A percentile compares a stretch with the other conserved stretches of the same genome.
Conservation (phyloP, 1,140 invertebrate genomes). For the Acromyrmex charruanus region DNA sequence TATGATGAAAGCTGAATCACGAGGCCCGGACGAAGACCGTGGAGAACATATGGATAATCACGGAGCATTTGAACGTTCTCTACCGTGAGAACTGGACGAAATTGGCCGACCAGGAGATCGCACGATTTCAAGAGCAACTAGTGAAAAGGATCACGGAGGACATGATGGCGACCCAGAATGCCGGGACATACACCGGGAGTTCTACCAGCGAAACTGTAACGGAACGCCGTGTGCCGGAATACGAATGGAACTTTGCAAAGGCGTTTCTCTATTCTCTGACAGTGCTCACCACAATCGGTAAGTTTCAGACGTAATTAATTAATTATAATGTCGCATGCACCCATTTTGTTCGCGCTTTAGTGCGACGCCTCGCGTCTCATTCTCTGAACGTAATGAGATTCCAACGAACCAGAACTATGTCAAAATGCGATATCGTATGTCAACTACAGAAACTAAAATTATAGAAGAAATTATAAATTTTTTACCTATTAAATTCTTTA, state of each 20-base stretch:
- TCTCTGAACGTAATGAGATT: slow-evolving; percentile 33
- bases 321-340: slow-evolving; percentile 25
- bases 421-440: background rate
- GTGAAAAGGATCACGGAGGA: slow-evolving; percentile 93
- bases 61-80: slow-evolving; percentile 96
- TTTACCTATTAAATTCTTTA: background rate
- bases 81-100: slow-evolving; percentile 98
- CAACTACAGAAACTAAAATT: background rate
- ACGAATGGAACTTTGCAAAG: slow-evolving; percentile 97
- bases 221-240: slow-evolving; percentile 84
- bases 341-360: background rate
- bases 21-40: slow-evolving; percentile 92
- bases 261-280: slow-evolving; percentile 98
- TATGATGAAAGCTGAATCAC: slow-evolving; percentile 83
- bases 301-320: slow-evolving; percentile 84
- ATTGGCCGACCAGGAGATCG: slow-evolving; percentile 94
- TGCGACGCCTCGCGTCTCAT: background rate
- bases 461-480: background rate
- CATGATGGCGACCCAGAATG: slow-evolving; percentile 88
- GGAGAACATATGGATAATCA: slow-evolving; percentile 97
- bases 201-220: slow-evolving; percentile 77
- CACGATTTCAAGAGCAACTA: slow-evolving; percentile 95
- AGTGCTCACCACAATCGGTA: slow-evolving; percentile 98
- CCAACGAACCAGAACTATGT: background rate
- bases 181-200: slow-evolving; percentile 79